Conservation (phyloP, 2,797 vertebrate species). For the Siniperca undulata region DNA sequence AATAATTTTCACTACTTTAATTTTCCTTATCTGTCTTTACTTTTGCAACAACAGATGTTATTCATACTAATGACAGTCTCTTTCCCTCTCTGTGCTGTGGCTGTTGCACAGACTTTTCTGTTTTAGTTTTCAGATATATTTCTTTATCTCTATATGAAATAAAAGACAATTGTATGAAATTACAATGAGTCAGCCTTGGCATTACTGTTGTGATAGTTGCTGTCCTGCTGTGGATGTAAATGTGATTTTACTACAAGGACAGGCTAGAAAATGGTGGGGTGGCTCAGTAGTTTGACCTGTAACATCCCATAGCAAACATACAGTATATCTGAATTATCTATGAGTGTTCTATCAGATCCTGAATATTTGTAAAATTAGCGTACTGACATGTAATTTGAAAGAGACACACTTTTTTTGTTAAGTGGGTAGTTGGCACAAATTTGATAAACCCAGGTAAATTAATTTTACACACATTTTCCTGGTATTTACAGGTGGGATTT, state of each 20-base stretch:
- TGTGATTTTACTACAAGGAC: neutral
- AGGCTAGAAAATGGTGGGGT: neutral
- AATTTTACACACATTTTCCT: neutral
- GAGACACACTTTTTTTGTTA: neutral
- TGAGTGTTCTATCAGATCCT: neutral
- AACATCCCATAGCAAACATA: neutral
- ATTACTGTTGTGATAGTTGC: neutral
- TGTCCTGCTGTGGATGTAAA: neutral
- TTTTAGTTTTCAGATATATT: constrained; percentile 75
- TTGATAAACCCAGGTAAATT: neutral
- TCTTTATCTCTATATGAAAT: constrained; percentile 77
- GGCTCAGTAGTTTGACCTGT: neutral
- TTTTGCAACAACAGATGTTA: constrained; percentile 54
- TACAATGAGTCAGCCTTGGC: neutral
- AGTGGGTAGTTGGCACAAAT: neutral
- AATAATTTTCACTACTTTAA: constrained; percentile 18
- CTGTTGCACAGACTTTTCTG: constrained; percentile 68
- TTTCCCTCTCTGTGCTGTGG: constrained; percentile 61
- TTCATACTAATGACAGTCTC: constrained; percentile 48
- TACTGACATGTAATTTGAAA: neutral
- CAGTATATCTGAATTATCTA: neutral
- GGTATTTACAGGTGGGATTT: neutral
- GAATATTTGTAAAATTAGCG: neutral
- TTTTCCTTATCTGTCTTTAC: constrained; percentile 34
- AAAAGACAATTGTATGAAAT: constrained; percentile 75